These are phyloP conservation scores for Platyura marginata DNA, from an alignment of 1,140 invertebrate species.

Conservation along the genomic window DNA sequence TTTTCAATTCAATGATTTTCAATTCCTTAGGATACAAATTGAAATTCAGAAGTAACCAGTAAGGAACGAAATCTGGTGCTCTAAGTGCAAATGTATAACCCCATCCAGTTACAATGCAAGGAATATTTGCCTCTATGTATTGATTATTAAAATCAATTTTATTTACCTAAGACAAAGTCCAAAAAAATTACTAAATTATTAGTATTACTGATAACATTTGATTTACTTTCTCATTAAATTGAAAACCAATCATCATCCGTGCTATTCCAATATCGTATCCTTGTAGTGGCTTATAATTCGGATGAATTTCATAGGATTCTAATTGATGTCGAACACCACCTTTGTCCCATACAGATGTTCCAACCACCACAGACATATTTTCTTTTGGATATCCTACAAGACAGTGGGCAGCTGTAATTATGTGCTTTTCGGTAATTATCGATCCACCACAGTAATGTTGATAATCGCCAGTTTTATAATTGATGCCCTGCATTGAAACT, in stretches of 20 bases:
- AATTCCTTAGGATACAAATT: not conserved
- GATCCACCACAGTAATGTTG: conserved; percentile 23
- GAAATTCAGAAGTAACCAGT: not conserved
- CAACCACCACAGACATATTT: conserved; percentile 23
- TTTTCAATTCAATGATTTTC: not conserved
- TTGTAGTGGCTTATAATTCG: conserved; percentile 7
- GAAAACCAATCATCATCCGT: not conserved
- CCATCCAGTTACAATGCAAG: not conserved
- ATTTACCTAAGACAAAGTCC: too few relatives aligned
- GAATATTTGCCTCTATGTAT: not conserved
- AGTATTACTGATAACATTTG: too few relatives aligned
- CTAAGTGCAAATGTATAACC: not conserved
- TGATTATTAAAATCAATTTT: not conserved
- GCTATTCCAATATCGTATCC: not conserved
- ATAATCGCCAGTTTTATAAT: conserved; percentile 6
- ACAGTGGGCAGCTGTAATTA: conserved; percentile 25
- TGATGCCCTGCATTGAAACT: not conserved
- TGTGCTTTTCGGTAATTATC: conserved; percentile 17
- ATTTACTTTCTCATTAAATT: not conserved
- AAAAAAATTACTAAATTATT: too few relatives aligned
- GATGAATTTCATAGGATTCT: conserved; percentile 13
- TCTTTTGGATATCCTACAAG: conserved; percentile 13
- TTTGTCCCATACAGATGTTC: conserved; percentile 24
- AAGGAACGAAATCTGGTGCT: not conserved
- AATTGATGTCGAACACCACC: conserved; percentile 19